Evolutionary conservation across 2,888 invertebrate genomes (phyloP).

Genomic region (Leucophenga montana): DNA sequence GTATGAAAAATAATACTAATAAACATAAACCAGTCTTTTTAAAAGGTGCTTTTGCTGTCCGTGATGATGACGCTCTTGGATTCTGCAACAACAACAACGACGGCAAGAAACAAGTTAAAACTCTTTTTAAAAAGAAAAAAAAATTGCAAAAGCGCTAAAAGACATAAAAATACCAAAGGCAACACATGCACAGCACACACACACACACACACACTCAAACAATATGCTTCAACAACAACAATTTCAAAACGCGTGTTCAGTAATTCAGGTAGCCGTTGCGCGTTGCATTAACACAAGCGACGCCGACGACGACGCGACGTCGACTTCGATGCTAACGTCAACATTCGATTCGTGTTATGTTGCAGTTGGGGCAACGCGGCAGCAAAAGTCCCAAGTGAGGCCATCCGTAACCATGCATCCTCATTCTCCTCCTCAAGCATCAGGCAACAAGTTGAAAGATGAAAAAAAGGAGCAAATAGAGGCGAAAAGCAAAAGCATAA

Average conservation of each 20-base stretch:
- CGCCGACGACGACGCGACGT: constrained; percentile 20
- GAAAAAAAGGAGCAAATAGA: constrained; percentile 26
- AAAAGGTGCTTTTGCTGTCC: constrained; percentile 65
- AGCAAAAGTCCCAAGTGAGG: constrained; percentile 37
- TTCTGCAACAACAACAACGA: constrained; percentile 14
- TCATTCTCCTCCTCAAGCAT: constrained; percentile 17
- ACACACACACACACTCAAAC: constrained; percentile 48
- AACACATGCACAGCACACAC: constrained; percentile 36
- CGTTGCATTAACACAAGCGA: constrained; percentile 71
- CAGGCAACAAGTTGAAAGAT: constrained; percentile 34
- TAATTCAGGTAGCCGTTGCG: constrained; percentile 71
- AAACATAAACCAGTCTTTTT: constrained; percentile 65
- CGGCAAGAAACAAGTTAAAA: constrained; percentile 19
- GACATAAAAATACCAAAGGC: constrained; percentile 57
- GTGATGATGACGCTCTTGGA: constrained; percentile 25
- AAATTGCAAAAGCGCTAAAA: constrained; percentile 48
- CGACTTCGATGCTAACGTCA: constrained; percentile 29
- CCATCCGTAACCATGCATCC: constrained; percentile 34
- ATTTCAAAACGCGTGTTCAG: constrained; percentile 72
- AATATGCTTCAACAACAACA: constrained; percentile 53
- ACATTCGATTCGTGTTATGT: constrained; percentile 1
- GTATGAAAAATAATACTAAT: constrained; percentile 64
- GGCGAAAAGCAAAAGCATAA: constrained; percentile 21
- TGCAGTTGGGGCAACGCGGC: constrained; percentile 5
- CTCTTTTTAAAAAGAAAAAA: constrained; percentile 27